Percentiles rank a stretch among this genome's conserved stretches.
These are phyloP conservation scores for Xanthia togata DNA, from an alignment of 2,888 invertebrate genomes.

Conservation along the genomic window DNA sequence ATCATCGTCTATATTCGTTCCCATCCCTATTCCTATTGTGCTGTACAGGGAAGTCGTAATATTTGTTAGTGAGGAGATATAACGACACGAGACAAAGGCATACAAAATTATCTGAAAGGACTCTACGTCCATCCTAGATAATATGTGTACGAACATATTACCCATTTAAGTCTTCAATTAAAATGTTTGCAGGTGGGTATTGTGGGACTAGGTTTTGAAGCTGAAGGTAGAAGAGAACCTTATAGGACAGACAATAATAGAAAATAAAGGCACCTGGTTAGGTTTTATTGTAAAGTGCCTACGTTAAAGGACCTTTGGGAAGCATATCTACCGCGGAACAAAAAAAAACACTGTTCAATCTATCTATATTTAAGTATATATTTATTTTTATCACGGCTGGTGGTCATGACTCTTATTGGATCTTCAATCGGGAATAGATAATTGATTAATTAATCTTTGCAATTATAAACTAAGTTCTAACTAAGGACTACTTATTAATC, in stretches of 20 bases:
- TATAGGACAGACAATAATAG: conserved; percentile 4
- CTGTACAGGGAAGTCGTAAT: conserved; percentile 62
- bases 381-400: too few relatives aligned
- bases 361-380: too few relatives aligned
- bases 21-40: conserved; percentile 57
- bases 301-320: background rate
- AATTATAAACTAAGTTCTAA: too few relatives aligned
- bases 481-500: too few relatives aligned
- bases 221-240: background rate
- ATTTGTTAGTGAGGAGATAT: conserved; percentile 39
- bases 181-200: conserved; percentile 14
- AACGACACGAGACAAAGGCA: conserved; percentile 51
- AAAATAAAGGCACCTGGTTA: background rate
- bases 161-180: conserved; percentile 31
- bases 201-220: background rate
- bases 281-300: background rate
- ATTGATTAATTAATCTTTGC: too few relatives aligned
- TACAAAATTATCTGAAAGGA: conserved; percentile 43
- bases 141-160: conserved; percentile 16
- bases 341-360: background rate
- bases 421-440: too few relatives aligned
- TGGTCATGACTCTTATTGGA: too few relatives aligned
- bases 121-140: conserved; percentile 12
- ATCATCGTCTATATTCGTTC: conserved; percentile 22
- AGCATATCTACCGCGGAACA: background rate